These are phyloP conservation scores for Drosophila subquinaria DNA, from an alignment of 2,888 invertebrate species.

Conservation along the genomic window DNA sequence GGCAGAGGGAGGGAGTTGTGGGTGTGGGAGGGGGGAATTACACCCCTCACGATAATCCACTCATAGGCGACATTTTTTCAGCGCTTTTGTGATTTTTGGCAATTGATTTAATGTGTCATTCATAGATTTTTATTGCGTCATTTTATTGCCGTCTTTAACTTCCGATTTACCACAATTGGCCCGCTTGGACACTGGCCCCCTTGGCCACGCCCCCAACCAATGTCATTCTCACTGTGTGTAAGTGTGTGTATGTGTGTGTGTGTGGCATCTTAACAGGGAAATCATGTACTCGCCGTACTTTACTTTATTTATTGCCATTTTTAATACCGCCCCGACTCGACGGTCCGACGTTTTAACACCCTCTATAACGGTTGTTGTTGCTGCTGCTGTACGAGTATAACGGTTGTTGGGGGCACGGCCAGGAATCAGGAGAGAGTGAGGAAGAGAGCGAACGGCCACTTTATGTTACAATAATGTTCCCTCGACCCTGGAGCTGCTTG, in stretches of 20 bases:
- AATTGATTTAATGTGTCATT: constrained; percentile 86
- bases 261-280: constrained; percentile 83
- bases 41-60: constrained; percentile 50
- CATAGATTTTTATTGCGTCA: constrained; percentile 85
- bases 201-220: constrained; percentile 31
- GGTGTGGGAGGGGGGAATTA: neutral
- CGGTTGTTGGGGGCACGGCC: neutral
- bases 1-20: neutral
- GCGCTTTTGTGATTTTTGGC: constrained; percentile 84
- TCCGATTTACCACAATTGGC: constrained; percentile 86
- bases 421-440: constrained; percentile 15
- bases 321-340: constrained; percentile 76
- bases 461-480: constrained; percentile 83
- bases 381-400: constrained; percentile 19
- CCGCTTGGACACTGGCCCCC: constrained; percentile 77
- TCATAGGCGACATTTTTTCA: constrained; percentile 57
- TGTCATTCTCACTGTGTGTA: constrained; percentile 44
- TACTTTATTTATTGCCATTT: constrained; percentile 84
- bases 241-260: constrained; percentile 28
- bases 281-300: constrained; percentile 84
- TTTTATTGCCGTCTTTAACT: constrained; percentile 86
- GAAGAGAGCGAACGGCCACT: constrained; percentile 54
- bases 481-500: constrained; percentile 66
- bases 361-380: constrained; percentile 43
- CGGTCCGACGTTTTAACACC: constrained; percentile 77